A percentile compares a stretch with the other conserved stretches of the same genome.
These are phyloP conservation scores for Chiroxiphia lanceolata DNA, from an alignment of 2,797 vertebrate genomes.

Conservation along the genomic window DNA sequence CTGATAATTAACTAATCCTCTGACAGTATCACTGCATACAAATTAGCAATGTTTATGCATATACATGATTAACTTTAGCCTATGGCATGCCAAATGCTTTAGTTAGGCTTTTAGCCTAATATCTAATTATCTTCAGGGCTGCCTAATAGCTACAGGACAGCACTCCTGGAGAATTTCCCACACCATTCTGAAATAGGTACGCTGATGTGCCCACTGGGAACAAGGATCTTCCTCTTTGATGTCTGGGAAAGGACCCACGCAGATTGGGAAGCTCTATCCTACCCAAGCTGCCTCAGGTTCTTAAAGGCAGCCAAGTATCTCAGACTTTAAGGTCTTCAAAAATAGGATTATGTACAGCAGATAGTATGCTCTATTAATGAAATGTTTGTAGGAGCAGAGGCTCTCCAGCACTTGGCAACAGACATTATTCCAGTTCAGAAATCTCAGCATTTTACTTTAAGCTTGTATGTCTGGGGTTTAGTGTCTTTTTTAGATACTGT, in stretches of 20 bases:
- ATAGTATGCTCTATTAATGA: background rate
- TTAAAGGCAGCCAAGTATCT: background rate
- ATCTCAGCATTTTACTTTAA: background rate
- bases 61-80: background rate
- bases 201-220: rapidly evolving
- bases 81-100: background rate
- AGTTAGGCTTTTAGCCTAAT: background rate
- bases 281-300: background rate
- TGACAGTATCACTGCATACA: background rate
- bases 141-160: background rate
- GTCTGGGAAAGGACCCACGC: background rate
- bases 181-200: background rate
- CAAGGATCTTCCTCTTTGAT: background rate
- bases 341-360: background rate
- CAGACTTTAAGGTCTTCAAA: background rate
- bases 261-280: background rate
- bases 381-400: background rate
- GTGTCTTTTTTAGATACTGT: background rate
- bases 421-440: background rate
- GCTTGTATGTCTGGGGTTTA: background rate
- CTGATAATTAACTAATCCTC: background rate
- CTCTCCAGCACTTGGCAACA: background rate
- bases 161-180: background rate
- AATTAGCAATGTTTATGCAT: background rate
- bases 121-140: background rate